phyloP scores from a whole-genome alignment of 92 coral and sea anemone species.

The Plumapathes pennacea region DNA sequence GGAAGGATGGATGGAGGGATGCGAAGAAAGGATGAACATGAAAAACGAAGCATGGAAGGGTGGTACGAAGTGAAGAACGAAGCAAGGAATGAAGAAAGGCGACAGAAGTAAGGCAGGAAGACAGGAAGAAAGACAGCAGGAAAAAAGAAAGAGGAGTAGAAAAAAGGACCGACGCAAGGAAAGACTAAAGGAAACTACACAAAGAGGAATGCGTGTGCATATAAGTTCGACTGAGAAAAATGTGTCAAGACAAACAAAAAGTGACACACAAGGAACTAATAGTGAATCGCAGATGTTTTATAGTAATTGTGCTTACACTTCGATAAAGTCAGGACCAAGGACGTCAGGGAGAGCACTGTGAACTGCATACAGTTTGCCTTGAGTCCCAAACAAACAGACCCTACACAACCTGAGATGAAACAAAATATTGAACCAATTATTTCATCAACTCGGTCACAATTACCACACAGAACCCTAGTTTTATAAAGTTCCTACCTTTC shows the following conservation, averaged over 20 bases:
- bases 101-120: not conserved
- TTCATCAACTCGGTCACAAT: too few species aligned
- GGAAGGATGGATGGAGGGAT: not conserved
- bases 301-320: constrained; percentile 89
- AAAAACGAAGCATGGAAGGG: too few species aligned
- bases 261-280: too few species aligned
- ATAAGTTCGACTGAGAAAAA: too few species aligned
- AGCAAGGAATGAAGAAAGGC: not conserved
- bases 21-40: not conserved
- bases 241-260: too few species aligned
- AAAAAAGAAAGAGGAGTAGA: not conserved
- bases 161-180: not conserved
- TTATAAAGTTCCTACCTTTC: constrained; percentile 64
- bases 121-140: not conserved
- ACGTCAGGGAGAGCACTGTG: constrained; percentile 63
- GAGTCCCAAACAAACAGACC: constrained; percentile 79
- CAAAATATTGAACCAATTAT: not conserved
- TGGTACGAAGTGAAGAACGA: not conserved
- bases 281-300: too few species aligned
- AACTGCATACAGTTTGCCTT: constrained; percentile 61
- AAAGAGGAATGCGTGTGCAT: too few species aligned
- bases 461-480: too few species aligned
- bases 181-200: not conserved
- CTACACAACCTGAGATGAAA: constrained; percentile 61
- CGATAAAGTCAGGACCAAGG: constrained; percentile 77